Percentiles rank a stretch among this genome's conserved stretches.
Conservation (phyloP, 2,888 invertebrate species). For the Clitarchus hookeri region DNA sequence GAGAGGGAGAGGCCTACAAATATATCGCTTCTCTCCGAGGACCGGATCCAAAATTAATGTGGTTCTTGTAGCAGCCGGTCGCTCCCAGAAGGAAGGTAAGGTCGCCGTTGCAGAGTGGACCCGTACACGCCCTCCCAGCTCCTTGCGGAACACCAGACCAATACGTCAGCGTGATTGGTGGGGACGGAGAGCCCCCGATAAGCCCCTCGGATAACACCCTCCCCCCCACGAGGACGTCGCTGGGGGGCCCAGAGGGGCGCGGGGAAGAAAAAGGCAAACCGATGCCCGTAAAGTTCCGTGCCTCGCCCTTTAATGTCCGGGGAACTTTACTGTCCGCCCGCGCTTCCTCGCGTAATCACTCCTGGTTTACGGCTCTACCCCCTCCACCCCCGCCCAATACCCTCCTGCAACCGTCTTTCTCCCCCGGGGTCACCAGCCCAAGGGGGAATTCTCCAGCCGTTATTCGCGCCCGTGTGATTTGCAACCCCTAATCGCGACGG, state of each 20-base stretch:
- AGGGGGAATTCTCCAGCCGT: too few relatives aligned
- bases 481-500: too few relatives aligned
- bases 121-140: neutral
- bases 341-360: conserved; percentile 2
- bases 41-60: neutral
- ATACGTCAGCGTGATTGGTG: conserved; percentile 10
- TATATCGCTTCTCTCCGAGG: neutral
- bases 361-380: neutral
- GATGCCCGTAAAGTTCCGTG: conserved; percentile 9
- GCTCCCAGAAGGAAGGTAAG: neutral
- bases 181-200: neutral
- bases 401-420: too few relatives aligned
- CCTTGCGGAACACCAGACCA: neutral
- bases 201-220: neutral
- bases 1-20: too few relatives aligned
- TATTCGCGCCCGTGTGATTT: too few relatives aligned
- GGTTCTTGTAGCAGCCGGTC: neutral
- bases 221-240: too few relatives aligned
- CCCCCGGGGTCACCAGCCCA: neutral
- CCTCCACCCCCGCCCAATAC: neutral
- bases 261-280: neutral
- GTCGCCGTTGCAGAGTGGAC: neutral
- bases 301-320: neutral
- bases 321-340: conserved; percentile 14
- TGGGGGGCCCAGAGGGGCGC: neutral